Evolutionary conservation across 2,797 vertebrate species (phyloP), one percentile per base, ranked within the genome.

Genomic region (Microcaecilia unicolor): DNA sequence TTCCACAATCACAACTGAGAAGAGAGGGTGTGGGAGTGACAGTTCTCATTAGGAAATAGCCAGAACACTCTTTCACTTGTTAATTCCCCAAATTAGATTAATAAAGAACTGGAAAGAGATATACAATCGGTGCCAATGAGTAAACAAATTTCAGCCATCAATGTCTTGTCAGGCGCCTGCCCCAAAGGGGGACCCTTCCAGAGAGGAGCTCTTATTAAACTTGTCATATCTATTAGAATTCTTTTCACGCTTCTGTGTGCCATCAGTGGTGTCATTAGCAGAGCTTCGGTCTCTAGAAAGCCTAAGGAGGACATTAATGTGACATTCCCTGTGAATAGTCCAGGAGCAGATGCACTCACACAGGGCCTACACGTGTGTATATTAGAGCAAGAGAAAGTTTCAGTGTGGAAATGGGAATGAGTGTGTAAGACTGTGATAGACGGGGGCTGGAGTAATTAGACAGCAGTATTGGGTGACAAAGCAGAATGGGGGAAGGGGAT

Each of bases 201-300:
- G 70, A 53, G 73, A 73, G 74, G 73, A 70, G 57, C 85, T 87
- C 90, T 97, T 88, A 97, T 98, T 97, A 92, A 86, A 89, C 80
- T 85, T 93, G 92, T 92, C 92, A 92, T 83, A 87, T 96, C 85
- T 70, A 90, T 95, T 96, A 97, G 90, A 81, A 94, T 89, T 90
- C 87, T 79, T 80, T 89, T 88, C 88, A 88, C 85, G 89, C 87
- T 89, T 79, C 83, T 82, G 83, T 76, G 73, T 86, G 83, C 85
- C 75, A 85, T 90, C 89, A 83, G 79, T 80, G 52, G 80, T 83
- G 74, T 85, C 81, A 82, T 81, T 86, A 86, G 78, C 38, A 11
- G 20, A 18, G 72, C 70, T 60, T 55, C 26, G 57, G 76, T 75
- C 78, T 67, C 48, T 45, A 76, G 76, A 76, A 80, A 49, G 59